A percentile compares a stretch with the other conserved stretches of the same genome.
phyloP scores from a whole-genome alignment of 30 jellyfish, hydroid and myxozoan species.

The Hydractinia echinata region DNA sequence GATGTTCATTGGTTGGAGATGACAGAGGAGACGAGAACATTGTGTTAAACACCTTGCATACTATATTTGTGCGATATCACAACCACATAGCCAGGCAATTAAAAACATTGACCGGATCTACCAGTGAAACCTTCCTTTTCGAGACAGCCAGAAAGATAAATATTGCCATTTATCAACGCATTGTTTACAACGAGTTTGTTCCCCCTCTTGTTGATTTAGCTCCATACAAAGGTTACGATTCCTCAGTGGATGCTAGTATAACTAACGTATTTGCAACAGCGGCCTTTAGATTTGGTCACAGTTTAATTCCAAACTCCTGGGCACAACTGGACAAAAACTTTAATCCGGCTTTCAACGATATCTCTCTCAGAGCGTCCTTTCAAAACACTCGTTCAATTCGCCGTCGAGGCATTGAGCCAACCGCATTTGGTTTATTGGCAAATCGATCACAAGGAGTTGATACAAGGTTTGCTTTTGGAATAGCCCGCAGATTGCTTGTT shows the following conservation, averaged over 20 bases:
- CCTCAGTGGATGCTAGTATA: conserved; percentile 61
- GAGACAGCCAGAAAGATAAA: conserved; percentile 80
- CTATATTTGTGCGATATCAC: conserved; percentile 86
- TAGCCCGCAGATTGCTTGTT: conserved; percentile 25
- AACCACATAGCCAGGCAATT: conserved; percentile 69
- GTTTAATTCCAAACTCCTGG: conserved; percentile 11
- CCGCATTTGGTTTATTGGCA: conserved; percentile 69
- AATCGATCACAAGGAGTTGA: conserved; percentile 45
- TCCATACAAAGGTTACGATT: conserved; percentile 52
- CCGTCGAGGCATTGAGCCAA: conserved; percentile 77
- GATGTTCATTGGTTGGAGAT: conserved; percentile 82
- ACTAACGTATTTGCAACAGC: conserved; percentile 36
- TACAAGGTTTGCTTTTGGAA: conserved; percentile 26
- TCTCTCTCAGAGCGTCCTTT: conserved; percentile 26
- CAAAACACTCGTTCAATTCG: conserved; percentile 41
- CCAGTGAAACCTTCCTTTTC: conserved; percentile 57
- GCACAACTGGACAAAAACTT: conserved; percentile 30
- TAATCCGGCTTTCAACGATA: not conserved
- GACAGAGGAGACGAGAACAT: conserved; percentile 82
- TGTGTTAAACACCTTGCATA: conserved; percentile 60
- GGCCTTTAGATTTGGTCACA: conserved; percentile 45
- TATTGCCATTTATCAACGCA: conserved; percentile 83
- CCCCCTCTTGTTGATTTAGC: conserved; percentile 63
- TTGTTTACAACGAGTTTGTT: conserved; percentile 54
- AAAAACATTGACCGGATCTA: conserved; percentile 43